A percentile compares a stretch with the other conserved stretches of the same genome.
Evolutionary conservation across 2,797 vertebrate species (phyloP).

Genomic region (Neosalanx taihuensis): DNA sequence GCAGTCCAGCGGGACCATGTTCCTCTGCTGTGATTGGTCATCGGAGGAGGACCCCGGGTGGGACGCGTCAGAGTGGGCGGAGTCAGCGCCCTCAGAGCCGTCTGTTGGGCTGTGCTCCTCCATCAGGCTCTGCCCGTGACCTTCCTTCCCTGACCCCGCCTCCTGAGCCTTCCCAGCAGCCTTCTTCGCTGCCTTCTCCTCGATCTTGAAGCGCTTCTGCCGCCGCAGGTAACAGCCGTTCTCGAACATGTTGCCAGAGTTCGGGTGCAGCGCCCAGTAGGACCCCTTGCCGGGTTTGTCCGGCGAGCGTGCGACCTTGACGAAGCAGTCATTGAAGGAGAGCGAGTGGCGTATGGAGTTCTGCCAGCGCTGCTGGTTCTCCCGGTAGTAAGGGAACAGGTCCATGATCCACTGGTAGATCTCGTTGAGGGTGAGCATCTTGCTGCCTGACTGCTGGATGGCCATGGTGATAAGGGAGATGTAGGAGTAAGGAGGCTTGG

Average conservation of each 20-base stretch:
- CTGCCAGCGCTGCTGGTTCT: constrained; percentile 92
- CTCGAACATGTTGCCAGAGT: constrained; percentile 92
- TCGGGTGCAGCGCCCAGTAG: constrained; percentile 89
- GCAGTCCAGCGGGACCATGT: constrained; percentile 71
- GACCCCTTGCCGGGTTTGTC: constrained; percentile 91
- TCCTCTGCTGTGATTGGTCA: constrained; percentile 66
- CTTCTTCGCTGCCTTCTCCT: constrained; percentile 81
- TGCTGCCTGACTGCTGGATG: constrained; percentile 87
- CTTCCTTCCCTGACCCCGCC: constrained; percentile 54
- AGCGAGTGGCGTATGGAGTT: constrained; percentile 91
- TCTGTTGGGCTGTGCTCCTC: constrained; percentile 72
- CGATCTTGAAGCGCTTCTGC: constrained; percentile 91
- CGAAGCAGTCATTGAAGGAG: constrained; percentile 91
- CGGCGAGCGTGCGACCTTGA: constrained; percentile 87
- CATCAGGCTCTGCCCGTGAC: constrained; percentile 58
- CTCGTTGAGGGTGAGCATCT: constrained; percentile 91
- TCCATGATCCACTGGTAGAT: constrained; percentile 97
- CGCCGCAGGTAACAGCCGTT: constrained; percentile 90
- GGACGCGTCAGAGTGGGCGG: constrained; percentile 77
- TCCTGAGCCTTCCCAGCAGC: constrained; percentile 65
- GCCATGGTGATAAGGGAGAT: constrained; percentile 94
- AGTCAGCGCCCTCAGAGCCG: constrained; percentile 76
- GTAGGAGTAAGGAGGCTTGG: constrained; percentile 88
- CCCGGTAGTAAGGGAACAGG: constrained; percentile 87
- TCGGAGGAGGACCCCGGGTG: constrained; percentile 73